phyloP scores from a whole-genome alignment of 2,797 vertebrate genomes.

The Microctenopoma stevenorrisi region DNA sequence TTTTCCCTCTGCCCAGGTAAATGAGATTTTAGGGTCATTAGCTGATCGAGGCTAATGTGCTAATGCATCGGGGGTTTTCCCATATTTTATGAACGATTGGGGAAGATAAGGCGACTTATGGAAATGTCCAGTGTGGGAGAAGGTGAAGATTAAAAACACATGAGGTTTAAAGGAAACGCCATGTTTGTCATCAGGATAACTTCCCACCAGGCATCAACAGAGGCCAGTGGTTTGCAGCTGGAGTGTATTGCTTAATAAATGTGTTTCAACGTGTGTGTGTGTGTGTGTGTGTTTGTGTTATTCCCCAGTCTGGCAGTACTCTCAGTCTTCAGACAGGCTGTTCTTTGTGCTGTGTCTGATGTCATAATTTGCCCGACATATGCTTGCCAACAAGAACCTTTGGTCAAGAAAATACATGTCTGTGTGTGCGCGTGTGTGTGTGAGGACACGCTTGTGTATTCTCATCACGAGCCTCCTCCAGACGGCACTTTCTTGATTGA shows the following conservation, averaged over 20 bases:
- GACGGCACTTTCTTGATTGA: conserved; percentile 59
- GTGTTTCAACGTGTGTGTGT: conserved; percentile 22
- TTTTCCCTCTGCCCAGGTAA: conserved; percentile 59
- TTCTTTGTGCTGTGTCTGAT: conserved; percentile 74
- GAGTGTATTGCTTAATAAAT: conserved; percentile 43
- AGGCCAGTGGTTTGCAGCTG: conserved; percentile 37
- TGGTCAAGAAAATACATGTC: conserved; percentile 39
- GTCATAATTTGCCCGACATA: conserved; percentile 71
- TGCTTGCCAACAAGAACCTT: conserved; percentile 59
- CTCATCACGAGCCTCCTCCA: conserved; percentile 48
- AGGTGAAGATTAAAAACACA: conserved; percentile 9
- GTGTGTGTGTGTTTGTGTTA: conserved; percentile 25
- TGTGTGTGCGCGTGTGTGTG: conserved; percentile 8
- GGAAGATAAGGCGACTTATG: conserved; percentile 60
- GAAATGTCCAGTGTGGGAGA: conserved; percentile 40
- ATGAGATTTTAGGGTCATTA: conserved; percentile 74
- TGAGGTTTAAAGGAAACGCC: neutral
- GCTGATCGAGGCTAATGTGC: conserved; percentile 69
- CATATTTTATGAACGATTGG: conserved; percentile 67
- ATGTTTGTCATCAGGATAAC: conserved; percentile 14
- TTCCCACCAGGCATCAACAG: conserved; percentile 17
- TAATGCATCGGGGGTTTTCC: conserved; percentile 63
- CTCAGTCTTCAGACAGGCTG: conserved; percentile 64
- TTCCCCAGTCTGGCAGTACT: conserved; percentile 56
- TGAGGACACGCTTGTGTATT: conserved; percentile 36